Conservation (phyloP, 1,140 invertebrate genomes). For the Rhopalosiphum maidis region DNA sequence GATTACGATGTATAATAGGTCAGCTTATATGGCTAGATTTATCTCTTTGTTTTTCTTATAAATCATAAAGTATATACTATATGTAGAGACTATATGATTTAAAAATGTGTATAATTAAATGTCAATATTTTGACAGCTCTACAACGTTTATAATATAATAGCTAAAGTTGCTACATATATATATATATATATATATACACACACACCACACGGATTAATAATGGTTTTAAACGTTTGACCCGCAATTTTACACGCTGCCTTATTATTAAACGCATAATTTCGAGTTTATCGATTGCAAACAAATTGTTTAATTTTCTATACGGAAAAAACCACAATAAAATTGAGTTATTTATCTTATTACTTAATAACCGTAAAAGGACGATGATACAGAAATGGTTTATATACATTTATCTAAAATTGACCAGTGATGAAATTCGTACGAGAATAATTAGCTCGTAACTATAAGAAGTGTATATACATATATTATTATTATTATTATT, state of each 20-base stretch:
- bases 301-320: not conserved
- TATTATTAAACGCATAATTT: not conserved
- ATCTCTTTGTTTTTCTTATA: not conserved
- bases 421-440: constrained; percentile 15
- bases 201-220: constrained; percentile 27
- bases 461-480: not conserved
- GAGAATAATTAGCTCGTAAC: constrained; percentile 34
- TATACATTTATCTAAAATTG: constrained; percentile 37
- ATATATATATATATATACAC: not conserved
- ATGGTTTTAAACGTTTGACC: constrained; percentile 29
- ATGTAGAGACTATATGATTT: not conserved
- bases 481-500: not conserved
- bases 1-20: not conserved
- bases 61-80: not conserved
- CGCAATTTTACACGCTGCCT: not conserved
- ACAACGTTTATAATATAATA: not conserved
- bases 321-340: not conserved
- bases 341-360: constrained; percentile 26
- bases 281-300: not conserved
- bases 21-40: not conserved
- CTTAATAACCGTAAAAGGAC: constrained; percentile 15
- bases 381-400: constrained; percentile 30
- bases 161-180: not conserved
- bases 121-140: constrained; percentile 31
- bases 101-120: not conserved